These are phyloP conservation scores for Aquatica leii DNA, from an alignment of 2,888 invertebrate genomes.

Conservation along the genomic window DNA sequence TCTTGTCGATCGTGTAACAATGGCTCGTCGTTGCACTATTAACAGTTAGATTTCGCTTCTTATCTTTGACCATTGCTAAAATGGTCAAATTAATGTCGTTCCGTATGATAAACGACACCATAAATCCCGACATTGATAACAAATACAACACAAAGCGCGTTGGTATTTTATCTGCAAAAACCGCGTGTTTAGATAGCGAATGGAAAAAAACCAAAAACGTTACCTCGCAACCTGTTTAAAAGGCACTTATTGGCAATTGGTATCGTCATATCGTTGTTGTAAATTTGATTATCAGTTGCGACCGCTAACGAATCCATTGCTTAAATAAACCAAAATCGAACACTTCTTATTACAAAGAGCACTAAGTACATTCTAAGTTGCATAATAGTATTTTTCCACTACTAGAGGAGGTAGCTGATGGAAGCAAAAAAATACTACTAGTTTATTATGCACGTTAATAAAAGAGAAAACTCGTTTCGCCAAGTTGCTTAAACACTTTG, in stretches of 20 bases:
- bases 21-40: slow-evolving; percentile 23
- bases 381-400: slow-evolving; percentile 7
- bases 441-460: slow-evolving; percentile 6
- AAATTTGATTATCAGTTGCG: slow-evolving; percentile 4
- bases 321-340: too few species aligned
- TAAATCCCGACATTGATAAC: slow-evolving; percentile 75
- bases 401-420: neutral
- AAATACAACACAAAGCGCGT: slow-evolving; percentile 75
- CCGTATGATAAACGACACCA: slow-evolving; percentile 79
- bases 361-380: slow-evolving; percentile 7
- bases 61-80: slow-evolving; percentile 69
- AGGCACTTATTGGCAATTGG: neutral
- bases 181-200: neutral
- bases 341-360: neutral
- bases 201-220: neutral
- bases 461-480: slow-evolving; percentile 10
- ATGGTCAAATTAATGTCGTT: slow-evolving; percentile 77
- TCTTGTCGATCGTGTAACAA: neutral
- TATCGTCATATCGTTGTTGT: slow-evolving; percentile 13
- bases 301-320: neutral
- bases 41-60: slow-evolving; percentile 52
- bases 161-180: slow-evolving; percentile 47
- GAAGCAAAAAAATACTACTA: neutral
- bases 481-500: neutral
- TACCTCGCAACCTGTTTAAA: neutral